Evolutionary conservation across 2,797 vertebrate genomes (phyloP).

Genomic region (Pseudomugil gertrudae): DNA sequence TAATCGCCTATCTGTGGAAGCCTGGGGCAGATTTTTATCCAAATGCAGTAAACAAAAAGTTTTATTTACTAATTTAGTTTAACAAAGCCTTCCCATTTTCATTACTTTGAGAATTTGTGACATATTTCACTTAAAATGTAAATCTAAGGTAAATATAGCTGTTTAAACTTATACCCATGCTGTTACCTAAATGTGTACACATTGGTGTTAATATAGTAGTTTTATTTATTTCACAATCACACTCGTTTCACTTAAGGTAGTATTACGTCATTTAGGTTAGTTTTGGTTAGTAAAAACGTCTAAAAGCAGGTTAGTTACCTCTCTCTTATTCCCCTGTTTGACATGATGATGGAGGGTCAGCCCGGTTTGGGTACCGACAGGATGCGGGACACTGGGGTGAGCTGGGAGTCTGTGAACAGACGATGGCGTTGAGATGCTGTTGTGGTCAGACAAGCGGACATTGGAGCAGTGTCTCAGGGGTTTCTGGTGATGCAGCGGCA

Average conservation of each 20-base stretch:
- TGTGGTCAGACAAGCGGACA: conserved; percentile 40
- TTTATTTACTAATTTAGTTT: neutral
- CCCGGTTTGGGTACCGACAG: neutral
- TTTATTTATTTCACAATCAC: neutral
- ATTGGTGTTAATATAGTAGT: neutral
- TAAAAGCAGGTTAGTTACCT: conserved; percentile 34
- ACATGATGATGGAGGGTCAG: conserved; percentile 45
- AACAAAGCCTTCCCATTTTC: neutral
- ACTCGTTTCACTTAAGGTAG: neutral
- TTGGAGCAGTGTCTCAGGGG: conserved; percentile 25
- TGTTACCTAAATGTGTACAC: neutral
- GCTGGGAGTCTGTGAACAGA: neutral
- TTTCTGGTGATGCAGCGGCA: conserved; percentile 48
- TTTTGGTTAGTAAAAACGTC: too few relatives aligned
- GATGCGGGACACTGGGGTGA: conserved; percentile 21
- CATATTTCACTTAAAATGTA: too few relatives aligned
- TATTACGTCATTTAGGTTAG: too few relatives aligned
- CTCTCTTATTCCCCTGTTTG: conserved; percentile 52
- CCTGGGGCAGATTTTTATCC: neutral
- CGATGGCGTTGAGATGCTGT: conserved; percentile 9
- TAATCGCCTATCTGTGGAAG: neutral
- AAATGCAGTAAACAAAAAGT: neutral
- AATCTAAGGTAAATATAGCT: too few relatives aligned
- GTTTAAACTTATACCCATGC: too few relatives aligned
- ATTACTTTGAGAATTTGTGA: too few relatives aligned